Evolutionary conservation across 2,113 vertebrate genomes (phyloP).

Genomic region (Nothoprocta perdicaria): DNA sequence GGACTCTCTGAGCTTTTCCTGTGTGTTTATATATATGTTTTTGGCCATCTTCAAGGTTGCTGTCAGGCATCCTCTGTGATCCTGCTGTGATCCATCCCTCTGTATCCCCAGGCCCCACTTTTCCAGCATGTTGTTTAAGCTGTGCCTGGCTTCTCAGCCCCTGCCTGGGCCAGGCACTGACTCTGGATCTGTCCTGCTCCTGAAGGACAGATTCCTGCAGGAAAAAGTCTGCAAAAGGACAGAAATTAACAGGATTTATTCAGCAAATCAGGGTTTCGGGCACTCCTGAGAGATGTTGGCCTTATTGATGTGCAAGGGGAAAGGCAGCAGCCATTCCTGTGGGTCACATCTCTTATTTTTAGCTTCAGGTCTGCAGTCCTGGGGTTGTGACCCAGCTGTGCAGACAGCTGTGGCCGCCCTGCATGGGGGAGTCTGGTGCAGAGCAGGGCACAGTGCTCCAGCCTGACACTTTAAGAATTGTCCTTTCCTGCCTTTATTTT

Average conservation of each 20-base stretch:
- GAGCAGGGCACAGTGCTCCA: not conserved
- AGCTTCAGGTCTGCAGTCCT: not conserved
- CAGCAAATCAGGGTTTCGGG: not conserved
- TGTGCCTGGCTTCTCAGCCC: not conserved
- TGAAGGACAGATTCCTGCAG: not conserved
- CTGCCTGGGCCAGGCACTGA: not conserved
- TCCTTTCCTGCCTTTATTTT: not conserved
- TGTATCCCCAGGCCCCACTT: not conserved
- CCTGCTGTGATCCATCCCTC: not conserved
- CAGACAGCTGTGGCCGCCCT: not conserved
- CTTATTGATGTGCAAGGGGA: not conserved
- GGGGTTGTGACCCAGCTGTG: not conserved
- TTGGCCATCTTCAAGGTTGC: not conserved
- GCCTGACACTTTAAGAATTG: not conserved
- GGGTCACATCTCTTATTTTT: not conserved
- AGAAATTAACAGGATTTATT: not conserved
- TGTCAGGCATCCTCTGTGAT: not conserved
- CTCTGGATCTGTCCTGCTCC: not conserved
- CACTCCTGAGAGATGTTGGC: not conserved
- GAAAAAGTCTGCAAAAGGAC: no score
- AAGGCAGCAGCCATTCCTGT: not conserved
- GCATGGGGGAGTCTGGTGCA: not conserved
- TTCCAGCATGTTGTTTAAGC: not conserved
- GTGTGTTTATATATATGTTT: not conserved
- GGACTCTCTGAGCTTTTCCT: not conserved